phyloP scores from a whole-genome alignment of 2,113 vertebrate species.

The Hemicordylus capensis region DNA sequence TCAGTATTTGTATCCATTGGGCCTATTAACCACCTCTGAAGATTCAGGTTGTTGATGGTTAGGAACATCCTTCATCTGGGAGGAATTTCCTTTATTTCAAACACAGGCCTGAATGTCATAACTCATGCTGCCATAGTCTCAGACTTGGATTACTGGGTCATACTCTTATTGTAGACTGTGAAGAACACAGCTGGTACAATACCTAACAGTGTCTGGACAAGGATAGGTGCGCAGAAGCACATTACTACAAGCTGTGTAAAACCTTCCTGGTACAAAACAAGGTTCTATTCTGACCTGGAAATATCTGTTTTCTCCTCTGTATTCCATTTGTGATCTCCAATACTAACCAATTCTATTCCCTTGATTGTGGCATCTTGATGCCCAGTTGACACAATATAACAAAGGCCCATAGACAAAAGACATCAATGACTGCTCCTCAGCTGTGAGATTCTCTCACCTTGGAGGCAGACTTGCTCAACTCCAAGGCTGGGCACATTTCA shows the following conservation, averaged over 20 bases:
- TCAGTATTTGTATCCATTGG: not conserved
- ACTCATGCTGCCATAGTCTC: not conserved
- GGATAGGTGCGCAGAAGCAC: not conserved
- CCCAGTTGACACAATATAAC: too few relatives aligned
- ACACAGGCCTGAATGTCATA: not conserved
- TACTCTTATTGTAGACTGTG: not conserved
- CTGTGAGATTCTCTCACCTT: too few relatives aligned
- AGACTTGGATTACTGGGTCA: not conserved
- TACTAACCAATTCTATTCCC: too few relatives aligned
- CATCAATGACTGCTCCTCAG: too few relatives aligned
- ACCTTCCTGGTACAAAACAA: too few relatives aligned
- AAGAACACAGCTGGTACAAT: not conserved
- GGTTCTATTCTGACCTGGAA: too few relatives aligned
- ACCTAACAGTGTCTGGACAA: not conserved
- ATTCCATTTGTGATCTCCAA: too few relatives aligned
- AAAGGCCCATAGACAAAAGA: too few relatives aligned
- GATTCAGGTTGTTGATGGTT: not conserved
- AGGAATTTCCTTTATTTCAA: not conserved
- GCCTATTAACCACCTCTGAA: not conserved
- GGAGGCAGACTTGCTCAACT: too few relatives aligned
- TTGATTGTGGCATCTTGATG: too few relatives aligned
- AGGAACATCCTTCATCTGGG: not conserved
- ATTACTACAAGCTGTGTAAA: not conserved
- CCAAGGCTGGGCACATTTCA: too few relatives aligned
- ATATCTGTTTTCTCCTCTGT: too few relatives aligned